A percentile compares a stretch with the other conserved stretches of the same genome.
Conservation (phyloP, 1,140 invertebrate species). For the Drosophila navojoa region DNA sequence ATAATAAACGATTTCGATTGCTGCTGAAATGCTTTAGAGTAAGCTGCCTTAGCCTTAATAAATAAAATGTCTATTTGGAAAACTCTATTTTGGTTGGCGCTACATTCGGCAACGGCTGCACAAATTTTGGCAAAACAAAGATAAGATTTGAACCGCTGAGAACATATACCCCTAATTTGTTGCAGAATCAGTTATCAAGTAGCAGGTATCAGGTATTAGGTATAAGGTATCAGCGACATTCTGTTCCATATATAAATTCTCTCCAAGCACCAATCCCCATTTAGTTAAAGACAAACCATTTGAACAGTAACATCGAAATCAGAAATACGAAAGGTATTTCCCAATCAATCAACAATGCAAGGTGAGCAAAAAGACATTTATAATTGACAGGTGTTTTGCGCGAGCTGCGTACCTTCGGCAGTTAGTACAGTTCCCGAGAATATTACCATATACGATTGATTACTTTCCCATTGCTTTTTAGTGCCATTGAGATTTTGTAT, state of each 20-base stretch:
- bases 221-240: conserved; percentile 35
- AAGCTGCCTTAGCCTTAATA: neutral
- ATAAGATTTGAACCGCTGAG: conserved; percentile 39
- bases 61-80: neutral
- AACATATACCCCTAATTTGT: conserved; percentile 41
- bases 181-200: conserved; percentile 31
- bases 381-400: conserved; percentile 1
- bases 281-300: conserved; percentile 35
- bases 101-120: conserved; percentile 14
- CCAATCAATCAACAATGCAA: conserved; percentile 36
- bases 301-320: conserved; percentile 20
- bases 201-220: conserved; percentile 6
- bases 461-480: neutral
- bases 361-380: conserved; percentile 11
- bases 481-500: conserved; percentile 13
- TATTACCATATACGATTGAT: neutral
- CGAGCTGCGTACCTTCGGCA: neutral
- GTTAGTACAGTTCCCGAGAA: no score
- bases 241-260: conserved; percentile 41
- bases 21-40: no score
- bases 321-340: conserved; percentile 24
- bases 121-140: conserved; percentile 9
- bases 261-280: conserved; percentile 22
- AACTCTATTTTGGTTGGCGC: conserved; percentile 2
- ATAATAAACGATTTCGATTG: neutral